A percentile compares a stretch with the other conserved stretches of the same genome.
phyloP scores from a whole-genome alignment of 2,888 invertebrate genomes.

The Masnerella sp. region DNA sequence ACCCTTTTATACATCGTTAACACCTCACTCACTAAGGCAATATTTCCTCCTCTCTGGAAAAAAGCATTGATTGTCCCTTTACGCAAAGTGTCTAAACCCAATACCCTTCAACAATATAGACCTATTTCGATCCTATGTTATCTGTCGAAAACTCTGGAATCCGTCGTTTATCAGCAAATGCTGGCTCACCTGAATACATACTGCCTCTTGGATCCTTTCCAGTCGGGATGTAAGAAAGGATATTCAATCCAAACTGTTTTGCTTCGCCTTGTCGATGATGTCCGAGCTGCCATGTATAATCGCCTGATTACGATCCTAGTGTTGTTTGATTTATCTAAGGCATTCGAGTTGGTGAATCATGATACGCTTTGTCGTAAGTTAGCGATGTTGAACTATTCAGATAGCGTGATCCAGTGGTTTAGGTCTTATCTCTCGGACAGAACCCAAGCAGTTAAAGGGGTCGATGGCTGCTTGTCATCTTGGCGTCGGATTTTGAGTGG shows the following conservation, averaged over 20 bases:
- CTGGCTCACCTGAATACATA: neutral
- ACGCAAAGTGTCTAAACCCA: neutral
- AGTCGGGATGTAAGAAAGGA: too few relatives aligned
- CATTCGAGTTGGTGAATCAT: neutral
- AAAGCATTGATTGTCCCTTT: neutral
- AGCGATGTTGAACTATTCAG: too few relatives aligned
- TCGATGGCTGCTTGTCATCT: too few relatives aligned
- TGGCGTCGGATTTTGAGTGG: too few relatives aligned
- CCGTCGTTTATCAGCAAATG: neutral
- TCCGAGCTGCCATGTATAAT: too few relatives aligned
- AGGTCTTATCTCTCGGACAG: neutral
- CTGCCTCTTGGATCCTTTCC: neutral
- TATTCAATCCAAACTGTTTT: neutral
- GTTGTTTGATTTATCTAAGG: neutral
- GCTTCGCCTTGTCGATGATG: too few relatives aligned
- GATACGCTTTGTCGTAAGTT: neutral
- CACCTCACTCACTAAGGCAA: neutral
- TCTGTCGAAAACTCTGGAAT: neutral
- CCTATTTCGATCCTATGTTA: neutral
- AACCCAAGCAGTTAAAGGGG: too few relatives aligned
- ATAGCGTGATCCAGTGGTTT: too few relatives aligned
- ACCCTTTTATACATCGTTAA: neutral
- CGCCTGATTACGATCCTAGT: too few relatives aligned
- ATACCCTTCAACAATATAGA: neutral
- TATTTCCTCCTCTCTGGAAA: neutral